A percentile compares a stretch with the other conserved stretches of the same genome.
These are phyloP conservation scores for Lemur catta DNA, from an alignment of 2,797 vertebrate species.

Conservation along the genomic window DNA sequence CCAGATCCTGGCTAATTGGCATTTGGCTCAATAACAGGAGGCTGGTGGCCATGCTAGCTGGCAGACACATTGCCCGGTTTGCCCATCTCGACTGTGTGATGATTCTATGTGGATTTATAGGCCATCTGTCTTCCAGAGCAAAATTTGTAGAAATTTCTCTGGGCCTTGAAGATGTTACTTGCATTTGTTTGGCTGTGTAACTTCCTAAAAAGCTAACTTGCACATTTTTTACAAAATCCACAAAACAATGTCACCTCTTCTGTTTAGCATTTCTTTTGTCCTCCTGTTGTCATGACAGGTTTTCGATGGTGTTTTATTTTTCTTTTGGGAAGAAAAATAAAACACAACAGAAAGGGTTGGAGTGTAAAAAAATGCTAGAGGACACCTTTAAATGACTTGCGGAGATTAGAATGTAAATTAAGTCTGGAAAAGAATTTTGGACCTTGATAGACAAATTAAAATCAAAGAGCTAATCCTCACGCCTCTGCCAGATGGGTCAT, in stretches of 20 bases:
- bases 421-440: conserved; percentile 50
- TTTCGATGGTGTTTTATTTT: conserved; percentile 38
- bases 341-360: background rate
- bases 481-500: conserved; percentile 54
- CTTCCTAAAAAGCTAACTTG: conserved; percentile 31
- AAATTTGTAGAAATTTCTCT: background rate
- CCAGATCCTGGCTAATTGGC: conserved; percentile 57
- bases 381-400: conserved; percentile 34
- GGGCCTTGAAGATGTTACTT: conserved; percentile 32
- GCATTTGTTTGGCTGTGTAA: background rate
- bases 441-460: conserved; percentile 54
- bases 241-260: background rate
- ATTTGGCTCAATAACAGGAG: conserved; percentile 47
- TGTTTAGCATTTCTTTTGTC: background rate
- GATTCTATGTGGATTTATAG: conserved; percentile 21
- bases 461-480: conserved; percentile 66
- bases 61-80: background rate
- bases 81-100: background rate
- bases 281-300: background rate
- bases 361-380: conserved; percentile 42
- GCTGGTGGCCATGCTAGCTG: conserved; percentile 25
- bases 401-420: conserved; percentile 59
- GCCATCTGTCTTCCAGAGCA: conserved; percentile 55
- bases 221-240: background rate
- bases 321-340: background rate